Evolutionary conservation across 2,113 vertebrate genomes (phyloP).

Genomic region (Pogonocichla stellata): DNA sequence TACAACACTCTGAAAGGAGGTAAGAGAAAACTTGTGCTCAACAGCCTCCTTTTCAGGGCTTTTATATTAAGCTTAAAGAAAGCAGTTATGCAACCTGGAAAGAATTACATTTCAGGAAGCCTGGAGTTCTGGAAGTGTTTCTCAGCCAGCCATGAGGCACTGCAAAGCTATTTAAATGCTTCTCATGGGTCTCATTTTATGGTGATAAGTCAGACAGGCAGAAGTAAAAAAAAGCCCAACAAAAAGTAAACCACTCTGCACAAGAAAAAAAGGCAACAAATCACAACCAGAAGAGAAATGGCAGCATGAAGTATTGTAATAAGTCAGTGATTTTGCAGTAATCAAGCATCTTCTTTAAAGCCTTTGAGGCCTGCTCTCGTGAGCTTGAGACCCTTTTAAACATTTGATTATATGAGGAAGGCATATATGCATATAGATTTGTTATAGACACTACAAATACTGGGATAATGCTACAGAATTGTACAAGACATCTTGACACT

Average conservation of each 20-base stretch:
- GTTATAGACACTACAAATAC: background rate
- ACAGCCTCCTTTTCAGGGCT: background rate
- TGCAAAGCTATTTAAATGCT: background rate
- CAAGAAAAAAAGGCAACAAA: background rate
- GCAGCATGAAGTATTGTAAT: background rate
- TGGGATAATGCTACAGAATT: background rate
- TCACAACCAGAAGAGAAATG: background rate
- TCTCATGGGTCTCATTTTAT: background rate
- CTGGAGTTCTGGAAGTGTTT: background rate
- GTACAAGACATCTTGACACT: background rate
- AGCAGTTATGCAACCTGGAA: background rate
- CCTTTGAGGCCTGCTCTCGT: background rate
- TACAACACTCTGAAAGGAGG: background rate
- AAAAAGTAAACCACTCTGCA: background rate
- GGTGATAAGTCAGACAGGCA: background rate
- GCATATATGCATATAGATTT: background rate
- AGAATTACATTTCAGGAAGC: background rate
- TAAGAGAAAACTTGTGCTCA: background rate
- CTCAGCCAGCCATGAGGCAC: background rate
- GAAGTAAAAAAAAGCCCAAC: background rate
- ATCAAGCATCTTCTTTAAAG: background rate
- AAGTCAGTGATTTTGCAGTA: background rate
- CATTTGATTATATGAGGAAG: background rate
- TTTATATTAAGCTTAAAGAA: background rate
- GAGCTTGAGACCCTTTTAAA: background rate